Percentiles rank a stretch among this genome's conserved stretches.
Conservation (phyloP, 1,140 invertebrate genomes). For the Plodia interpunctella region DNA sequence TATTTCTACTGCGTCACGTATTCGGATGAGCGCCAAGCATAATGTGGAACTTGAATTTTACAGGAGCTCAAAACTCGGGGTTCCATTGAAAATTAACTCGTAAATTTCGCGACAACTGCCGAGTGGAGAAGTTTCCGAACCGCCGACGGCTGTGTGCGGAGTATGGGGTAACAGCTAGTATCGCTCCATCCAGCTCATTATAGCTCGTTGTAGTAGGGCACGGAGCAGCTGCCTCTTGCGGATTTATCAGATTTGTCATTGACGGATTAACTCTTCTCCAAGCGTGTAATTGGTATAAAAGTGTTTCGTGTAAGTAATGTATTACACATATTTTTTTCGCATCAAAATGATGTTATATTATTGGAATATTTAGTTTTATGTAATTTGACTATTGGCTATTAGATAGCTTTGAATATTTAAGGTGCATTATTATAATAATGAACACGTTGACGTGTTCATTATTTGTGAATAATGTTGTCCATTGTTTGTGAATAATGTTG, state of each 20-base stretch:
- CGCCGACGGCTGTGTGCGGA: conserved; percentile 59
- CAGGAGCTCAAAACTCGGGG: conserved; percentile 52
- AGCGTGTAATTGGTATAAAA: background rate
- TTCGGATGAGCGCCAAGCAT: conserved; percentile 28
- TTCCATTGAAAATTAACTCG: conserved; percentile 72
- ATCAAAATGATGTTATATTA: too few species aligned
- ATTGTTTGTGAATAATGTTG: too few species aligned
- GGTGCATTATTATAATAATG: too few species aligned
- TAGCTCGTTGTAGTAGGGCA: conserved; percentile 26
- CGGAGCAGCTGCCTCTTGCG: background rate
- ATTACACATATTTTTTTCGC: too few species aligned
- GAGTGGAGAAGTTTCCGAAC: conserved; percentile 66
- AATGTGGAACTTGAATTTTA: conserved; percentile 46
- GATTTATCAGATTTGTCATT: background rate
- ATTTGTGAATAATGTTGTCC: too few species aligned
- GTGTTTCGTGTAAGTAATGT: too few species aligned
- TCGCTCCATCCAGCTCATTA: conserved; percentile 52
- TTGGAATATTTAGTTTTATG: too few species aligned
- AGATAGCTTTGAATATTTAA: too few species aligned
- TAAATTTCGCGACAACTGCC: conserved; percentile 73
- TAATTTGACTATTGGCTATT: too few species aligned
- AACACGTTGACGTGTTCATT: too few species aligned
- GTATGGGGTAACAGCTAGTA: conserved; percentile 50
- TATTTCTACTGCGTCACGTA: conserved; percentile 23
- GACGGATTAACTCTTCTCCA: conserved; percentile 17